These are phyloP conservation scores for Epiblema foenella DNA, from an alignment of 2,888 invertebrate species.

Conservation along the genomic window DNA sequence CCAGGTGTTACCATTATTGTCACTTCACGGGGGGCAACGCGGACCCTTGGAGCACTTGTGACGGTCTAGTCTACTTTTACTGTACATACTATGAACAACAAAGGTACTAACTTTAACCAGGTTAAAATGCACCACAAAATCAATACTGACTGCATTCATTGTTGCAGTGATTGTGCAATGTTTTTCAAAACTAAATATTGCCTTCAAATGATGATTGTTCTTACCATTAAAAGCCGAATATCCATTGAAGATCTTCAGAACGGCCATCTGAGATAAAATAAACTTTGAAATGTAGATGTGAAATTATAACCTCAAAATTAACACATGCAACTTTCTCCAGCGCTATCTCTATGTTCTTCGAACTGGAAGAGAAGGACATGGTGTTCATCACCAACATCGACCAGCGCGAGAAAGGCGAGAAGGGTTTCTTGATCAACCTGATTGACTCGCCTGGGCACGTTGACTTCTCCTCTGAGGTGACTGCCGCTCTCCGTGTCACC, in stretches of 20 bases:
- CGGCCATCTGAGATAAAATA: conserved; percentile 80
- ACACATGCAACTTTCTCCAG: conserved; percentile 76
- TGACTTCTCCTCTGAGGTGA: conserved; percentile 99
- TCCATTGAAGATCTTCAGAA: conserved; percentile 81
- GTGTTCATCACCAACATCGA: conserved; percentile 95
- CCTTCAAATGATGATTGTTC: conserved; percentile 82
- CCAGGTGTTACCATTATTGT: not conserved
- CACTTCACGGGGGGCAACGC: not conserved
- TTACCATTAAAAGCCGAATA: conserved; percentile 76
- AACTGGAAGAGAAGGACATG: conserved; percentile 97
- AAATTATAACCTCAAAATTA: conserved; percentile 22
- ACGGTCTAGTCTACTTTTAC: not conserved
- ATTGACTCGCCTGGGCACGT: conserved; percentile 99
- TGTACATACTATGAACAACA: not conserved
- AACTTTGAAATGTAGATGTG: conserved; percentile 19
- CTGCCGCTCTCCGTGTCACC: conserved; percentile 99
- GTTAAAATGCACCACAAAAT: conserved; percentile 28
- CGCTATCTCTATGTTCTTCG: conserved; percentile 99
- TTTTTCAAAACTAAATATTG: conserved; percentile 11
- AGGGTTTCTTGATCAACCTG: conserved; percentile 99
- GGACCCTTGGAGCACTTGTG: not conserved
- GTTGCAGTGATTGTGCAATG: conserved; percentile 39
- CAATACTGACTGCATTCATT: conserved; percentile 27
- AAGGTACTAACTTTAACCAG: conserved; percentile 6
- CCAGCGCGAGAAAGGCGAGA: conserved; percentile 95